Base-by-base conservation (phyloP, 2,888 invertebrate genomes). In the Caenorhabditis sp. region DNA sequence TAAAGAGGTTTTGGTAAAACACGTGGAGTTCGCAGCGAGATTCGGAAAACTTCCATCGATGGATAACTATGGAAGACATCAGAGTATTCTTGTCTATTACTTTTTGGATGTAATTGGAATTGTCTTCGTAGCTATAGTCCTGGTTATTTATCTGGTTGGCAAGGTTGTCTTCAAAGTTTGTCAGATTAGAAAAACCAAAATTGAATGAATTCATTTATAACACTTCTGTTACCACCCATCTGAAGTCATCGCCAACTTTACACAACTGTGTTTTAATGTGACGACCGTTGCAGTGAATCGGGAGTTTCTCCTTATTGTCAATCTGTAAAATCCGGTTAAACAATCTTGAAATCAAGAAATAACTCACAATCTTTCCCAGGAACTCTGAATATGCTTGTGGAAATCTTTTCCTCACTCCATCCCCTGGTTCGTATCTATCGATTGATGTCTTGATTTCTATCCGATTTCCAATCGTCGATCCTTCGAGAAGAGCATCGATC, bases 21-120 rank as follows among this genome's bases (percentile, higher is more conserved):
- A 75, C n/a, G 66, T 68, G n/a, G 75, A 75, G 38, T 75, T 75
- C 19, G 79, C 70, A 5, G 69, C 79, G 7, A 79, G 64, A 51
- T 79, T 77, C 19, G 69, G 77, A 4, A 77, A 70, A 47, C 26
- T 79, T 26, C 63, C 70, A 0, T 35, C 70, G 2, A 28, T 79
- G 70, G 79, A 79, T 68, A 56, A 56, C 19, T 59, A 66, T 35
- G 76, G 76, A 58, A 58, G 76, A 38, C 44, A 58, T n/a, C 76
- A 68, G n/a, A 66, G 31, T 59, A 14, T 76, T 16, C 2, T 76
- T 8, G 66, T 35, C 2, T 76, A 76, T 16, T 76, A 76, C 35
- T 58, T 76, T n/a, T 28, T 76, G 16, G 76, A 76, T 68, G 44
- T 76, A 26, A 38, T 68, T 41, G n/a, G 31, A 8, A 10, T 75